Conservation (phyloP, 2,888 invertebrate genomes). For the Hylaea fasciaria region DNA sequence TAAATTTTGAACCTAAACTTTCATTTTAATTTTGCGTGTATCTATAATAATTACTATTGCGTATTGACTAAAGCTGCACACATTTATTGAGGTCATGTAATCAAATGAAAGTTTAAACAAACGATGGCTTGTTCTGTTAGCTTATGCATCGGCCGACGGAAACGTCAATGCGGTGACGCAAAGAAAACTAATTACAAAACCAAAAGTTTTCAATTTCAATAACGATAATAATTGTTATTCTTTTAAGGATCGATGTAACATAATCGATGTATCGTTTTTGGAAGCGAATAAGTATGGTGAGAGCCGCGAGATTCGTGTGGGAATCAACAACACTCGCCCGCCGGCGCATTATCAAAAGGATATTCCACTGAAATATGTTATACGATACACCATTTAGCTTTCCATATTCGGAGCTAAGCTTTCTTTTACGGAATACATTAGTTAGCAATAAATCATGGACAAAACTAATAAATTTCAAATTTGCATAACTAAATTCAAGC, state of each 20-base stretch:
- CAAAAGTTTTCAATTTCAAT: slow-evolving; percentile 9
- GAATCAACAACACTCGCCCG: slow-evolving; percentile 77
- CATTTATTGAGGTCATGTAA: background rate
- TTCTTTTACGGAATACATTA: slow-evolving; percentile 42
- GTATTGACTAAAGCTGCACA: background rate
- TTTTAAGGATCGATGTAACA: slow-evolving; percentile 36
- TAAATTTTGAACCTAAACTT: background rate
- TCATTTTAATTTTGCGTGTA: background rate
- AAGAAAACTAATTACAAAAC: slow-evolving; percentile 4
- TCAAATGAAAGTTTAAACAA: slow-evolving; percentile 27
- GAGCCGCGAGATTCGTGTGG: slow-evolving; percentile 69
- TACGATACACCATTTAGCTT: slow-evolving; percentile 63
- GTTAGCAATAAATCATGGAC: slow-evolving; percentile 27
- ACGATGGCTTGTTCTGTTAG: background rate
- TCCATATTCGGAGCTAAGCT: slow-evolving; percentile 51
- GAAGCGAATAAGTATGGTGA: slow-evolving; percentile 56
- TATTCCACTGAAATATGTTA: slow-evolving; percentile 76
- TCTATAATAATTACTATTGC: background rate
- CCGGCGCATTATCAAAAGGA: slow-evolving; percentile 74
- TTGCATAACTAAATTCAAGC: slow-evolving; percentile 30
- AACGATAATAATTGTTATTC: slow-evolving; percentile 34
- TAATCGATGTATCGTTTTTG: slow-evolving; percentile 65
- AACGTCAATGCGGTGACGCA: background rate
- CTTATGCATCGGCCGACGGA: slow-evolving; percentile 14
- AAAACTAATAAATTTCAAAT: slow-evolving; percentile 23